Evolutionary conservation across 2,113 vertebrate species (phyloP), one percentile per base, ranked within the genome.

Genomic region (Benitochromis conjunctus): DNA sequence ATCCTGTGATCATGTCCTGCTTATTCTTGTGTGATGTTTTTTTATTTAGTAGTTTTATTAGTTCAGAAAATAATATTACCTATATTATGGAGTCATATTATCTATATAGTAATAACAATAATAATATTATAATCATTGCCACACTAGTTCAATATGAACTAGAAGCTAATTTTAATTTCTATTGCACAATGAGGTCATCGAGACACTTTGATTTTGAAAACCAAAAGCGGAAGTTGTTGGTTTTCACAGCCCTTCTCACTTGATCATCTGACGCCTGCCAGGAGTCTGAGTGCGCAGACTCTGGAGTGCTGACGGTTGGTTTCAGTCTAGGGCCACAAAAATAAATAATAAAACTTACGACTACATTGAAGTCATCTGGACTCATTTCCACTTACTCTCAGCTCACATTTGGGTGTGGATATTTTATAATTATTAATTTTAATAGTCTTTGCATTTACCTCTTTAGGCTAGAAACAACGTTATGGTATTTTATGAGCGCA

Each of bases 201-300:
- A 51, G 16, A 29, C 24, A 78, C 6, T 64, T 64, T 91, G 69
- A 89, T 90, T 92, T 55, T 92, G 90, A 92, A 94, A 94, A 58
- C 2, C 13, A 3, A 1, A 1, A 9, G 9, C 18, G 84, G 86
- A 89, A 81, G n/a, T 77, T 3, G 1, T 1, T 5, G 7, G 9
- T 31, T 21, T 14, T 31, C 41, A 31, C 31, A 29, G 16, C 1
- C 6, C 2, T 10, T 58, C 2, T 69, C 1, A 8, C 51, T 81
- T 88, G 3, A 87, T 19, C 13, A 55, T 51, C 56, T 83, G 81
- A 88, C 43, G 79, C 79, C 60, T 77, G 79, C 10, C 36, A 2
- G 8, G 6, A 46, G 16, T 12, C 24, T 4, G 46, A 86, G 77
- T 91, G 88, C 87, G 90, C 88, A 92, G 31, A 58, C 88, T 89